Percentiles rank a stretch among this genome's conserved stretches.
Conservation (phyloP, 1,140 invertebrate species). For the roundworm (Caenorhabditis elegans) region WBcel235 BX284605.5:8561501-8562000, state of each 20-base stretch:
- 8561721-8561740: constrained; percentile 71
- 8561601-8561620: no score
- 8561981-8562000: constrained; percentile 62
- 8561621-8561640: neutral
- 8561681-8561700: constrained; percentile 41
- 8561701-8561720: constrained; percentile 99
- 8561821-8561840: constrained; percentile 97
- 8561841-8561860: constrained; percentile 94
- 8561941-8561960: constrained; percentile 66
- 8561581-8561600: no score
- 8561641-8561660: neutral
- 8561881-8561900: constrained; percentile 93
- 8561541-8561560: no score
- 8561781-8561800: neutral
- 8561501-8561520: no score
- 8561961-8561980: constrained; percentile 64
- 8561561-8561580: no score
- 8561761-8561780: constrained; percentile 51
- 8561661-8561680: neutral
- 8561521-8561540: no score
- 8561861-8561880: constrained; percentile 89
- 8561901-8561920: constrained; percentile 99
- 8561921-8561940: constrained; percentile 74
- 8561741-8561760: constrained; percentile 65
- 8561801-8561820: constrained; percentile 70